phyloP scores from a whole-genome alignment of 2,797 vertebrate genomes.

The Rhinogobio ventralis region DNA sequence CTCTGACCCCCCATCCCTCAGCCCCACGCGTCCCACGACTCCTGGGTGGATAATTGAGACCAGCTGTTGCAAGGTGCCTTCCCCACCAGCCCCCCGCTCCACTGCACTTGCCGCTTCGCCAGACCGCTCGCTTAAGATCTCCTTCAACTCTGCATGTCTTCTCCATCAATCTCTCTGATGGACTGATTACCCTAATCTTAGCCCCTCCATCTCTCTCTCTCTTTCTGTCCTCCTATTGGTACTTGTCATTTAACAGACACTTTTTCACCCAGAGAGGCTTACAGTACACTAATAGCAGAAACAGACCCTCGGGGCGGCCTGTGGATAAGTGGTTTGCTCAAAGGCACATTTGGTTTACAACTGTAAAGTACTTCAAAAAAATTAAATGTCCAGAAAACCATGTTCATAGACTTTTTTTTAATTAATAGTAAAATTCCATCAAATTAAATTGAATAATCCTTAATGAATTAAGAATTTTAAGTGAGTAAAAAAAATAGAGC shows the following conservation, averaged over 20 bases:
- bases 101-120: conserved; percentile 80
- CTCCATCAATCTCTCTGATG: conserved; percentile 66
- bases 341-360: neutral
- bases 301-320: neutral
- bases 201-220: neutral
- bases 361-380: neutral
- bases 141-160: conserved; percentile 58
- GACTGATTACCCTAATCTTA: conserved; percentile 60
- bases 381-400: neutral
- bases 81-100: conserved; percentile 62
- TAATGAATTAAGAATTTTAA: too few relatives aligned
- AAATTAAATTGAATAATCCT: too few relatives aligned
- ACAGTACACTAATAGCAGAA: conserved; percentile 8
- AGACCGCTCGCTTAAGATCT: conserved; percentile 59
- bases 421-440: too few relatives aligned
- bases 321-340: neutral
- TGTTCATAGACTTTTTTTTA: too few relatives aligned
- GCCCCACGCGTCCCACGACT: conserved; percentile 68
- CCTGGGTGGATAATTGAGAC: conserved; percentile 81
- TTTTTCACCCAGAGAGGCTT: neutral
- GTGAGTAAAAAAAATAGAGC: too few relatives aligned
- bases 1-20: conserved; percentile 68
- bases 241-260: neutral
- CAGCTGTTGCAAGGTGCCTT: conserved; percentile 87
- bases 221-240: conserved; percentile 8